phyloP scores from a whole-genome alignment of 2,888 invertebrate species.

The Torymus aiolomorphi region DNA sequence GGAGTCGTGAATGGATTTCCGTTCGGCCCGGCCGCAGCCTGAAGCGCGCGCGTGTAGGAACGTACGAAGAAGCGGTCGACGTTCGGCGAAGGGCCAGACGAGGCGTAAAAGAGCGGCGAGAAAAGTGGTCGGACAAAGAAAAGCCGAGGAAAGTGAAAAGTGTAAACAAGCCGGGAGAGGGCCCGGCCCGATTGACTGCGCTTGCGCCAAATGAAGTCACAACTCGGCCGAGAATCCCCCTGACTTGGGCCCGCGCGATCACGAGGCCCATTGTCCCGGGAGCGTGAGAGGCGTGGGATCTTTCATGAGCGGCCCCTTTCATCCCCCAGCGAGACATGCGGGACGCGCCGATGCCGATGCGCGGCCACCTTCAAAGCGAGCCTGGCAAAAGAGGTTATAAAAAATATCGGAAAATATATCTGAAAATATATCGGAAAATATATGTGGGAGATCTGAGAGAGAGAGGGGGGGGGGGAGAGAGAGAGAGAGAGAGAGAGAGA shows the following conservation, averaged over 20 bases:
- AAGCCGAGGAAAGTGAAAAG: slow-evolving; percentile 40
- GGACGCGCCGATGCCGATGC: slow-evolving; percentile 23
- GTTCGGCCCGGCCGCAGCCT: slow-evolving; percentile 29
- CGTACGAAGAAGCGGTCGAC: slow-evolving; percentile 2
- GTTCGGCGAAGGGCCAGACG: slow-evolving; percentile 35
- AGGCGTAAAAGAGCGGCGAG: slow-evolving; percentile 1
- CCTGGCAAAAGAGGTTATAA: slow-evolving; percentile 15
- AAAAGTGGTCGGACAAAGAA: slow-evolving; percentile 26
- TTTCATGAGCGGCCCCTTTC: slow-evolving; percentile 70
- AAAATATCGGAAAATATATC: no score
- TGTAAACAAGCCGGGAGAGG: slow-evolving; percentile 44
- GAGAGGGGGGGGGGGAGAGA: slow-evolving; percentile 4
- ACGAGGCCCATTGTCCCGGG: slow-evolving; percentile 69
- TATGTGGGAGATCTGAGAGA: slow-evolving; percentile 26
- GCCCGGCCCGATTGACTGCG: slow-evolving; percentile 20
- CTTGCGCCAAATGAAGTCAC: slow-evolving; percentile 74
- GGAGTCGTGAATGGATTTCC: slow-evolving; percentile 54
- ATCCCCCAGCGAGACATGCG: slow-evolving; percentile 64
- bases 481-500: slow-evolving; percentile 28
- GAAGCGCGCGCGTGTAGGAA: background rate
- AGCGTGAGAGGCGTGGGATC: slow-evolving; percentile 72
- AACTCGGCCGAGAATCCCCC: slow-evolving; percentile 70
- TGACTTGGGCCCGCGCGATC: slow-evolving; percentile 61
- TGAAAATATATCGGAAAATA: no score
- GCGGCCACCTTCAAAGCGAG: slow-evolving; percentile 26